Evolutionary conservation across 2,797 vertebrate genomes (phyloP).

Genomic region (Rhinella marina): DNA sequence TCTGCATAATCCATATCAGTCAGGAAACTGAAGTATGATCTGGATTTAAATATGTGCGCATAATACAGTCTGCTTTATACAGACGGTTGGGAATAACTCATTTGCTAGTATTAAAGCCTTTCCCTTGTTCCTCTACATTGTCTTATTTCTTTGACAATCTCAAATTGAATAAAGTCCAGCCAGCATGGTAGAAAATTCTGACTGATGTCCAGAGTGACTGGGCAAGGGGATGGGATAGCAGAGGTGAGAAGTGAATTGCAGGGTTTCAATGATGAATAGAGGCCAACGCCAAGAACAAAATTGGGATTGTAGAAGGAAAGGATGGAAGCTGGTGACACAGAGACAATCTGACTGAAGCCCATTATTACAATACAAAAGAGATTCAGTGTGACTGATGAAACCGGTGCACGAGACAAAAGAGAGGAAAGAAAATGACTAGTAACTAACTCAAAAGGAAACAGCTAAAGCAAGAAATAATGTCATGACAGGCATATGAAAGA

Average conservation of each 20-base stretch:
- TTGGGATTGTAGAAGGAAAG: background rate
- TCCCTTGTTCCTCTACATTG: slow-evolving; percentile 31
- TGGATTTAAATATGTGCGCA: slow-evolving; percentile 53
- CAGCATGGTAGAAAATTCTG: background rate
- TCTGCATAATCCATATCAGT: slow-evolving; percentile 53
- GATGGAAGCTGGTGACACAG: background rate
- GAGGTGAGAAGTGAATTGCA: background rate
- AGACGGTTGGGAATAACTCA: slow-evolving; percentile 44
- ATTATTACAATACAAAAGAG: slow-evolving; percentile 8
- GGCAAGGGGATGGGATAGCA: background rate
- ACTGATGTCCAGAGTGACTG: background rate
- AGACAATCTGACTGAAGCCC: background rate
- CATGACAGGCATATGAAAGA: background rate
- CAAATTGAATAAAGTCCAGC: slow-evolving; percentile 1
- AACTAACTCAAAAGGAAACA: background rate
- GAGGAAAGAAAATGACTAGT: background rate
- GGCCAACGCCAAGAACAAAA: background rate
- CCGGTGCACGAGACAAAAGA: background rate
- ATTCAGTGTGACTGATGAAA: slow-evolving; percentile 1
- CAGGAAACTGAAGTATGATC: slow-evolving; percentile 55
- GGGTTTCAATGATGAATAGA: background rate
- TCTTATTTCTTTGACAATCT: slow-evolving; percentile 46
- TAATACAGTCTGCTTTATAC: slow-evolving; percentile 50
- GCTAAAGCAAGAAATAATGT: background rate
- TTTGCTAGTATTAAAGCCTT: slow-evolving; percentile 15